Base-by-base conservation (phyloP, 1,140 invertebrate genomes). In the Musca domestica region DNA sequence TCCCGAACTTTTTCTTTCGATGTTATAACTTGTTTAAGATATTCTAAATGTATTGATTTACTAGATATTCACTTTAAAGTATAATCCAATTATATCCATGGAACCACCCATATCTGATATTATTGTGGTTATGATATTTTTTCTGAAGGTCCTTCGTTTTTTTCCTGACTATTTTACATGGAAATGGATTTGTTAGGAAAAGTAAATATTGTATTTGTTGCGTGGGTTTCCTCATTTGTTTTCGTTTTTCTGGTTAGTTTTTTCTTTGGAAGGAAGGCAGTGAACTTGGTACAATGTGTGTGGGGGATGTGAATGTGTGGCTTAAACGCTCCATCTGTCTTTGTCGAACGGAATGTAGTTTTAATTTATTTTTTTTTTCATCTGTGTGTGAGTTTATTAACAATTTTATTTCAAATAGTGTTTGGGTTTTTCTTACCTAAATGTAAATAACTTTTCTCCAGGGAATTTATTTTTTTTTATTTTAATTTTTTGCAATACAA, bases 371-470 rank as follows among this genome's bases (percentile, higher is more conserved):
- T 58, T 58, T 20, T 58, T 58, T 58, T 10, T 7, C n/a, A n/a
- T 61, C 12, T 61, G 5, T 34, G 23, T 27, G 34, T 56, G 15
- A 56, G 22, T 56, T 58, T 61, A 61, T 61, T 61, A 61, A 61
- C 56, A 58, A 41, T 41, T 41, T 41, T 12, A 41, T 41, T 9
- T 41, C 34, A 41, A 41, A n/a, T 41, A 41, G 34, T 10, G 34
- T n/a, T 5, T 41, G 4, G 34, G 4, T 41, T 5, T 41, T 41
- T n/a, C n/a, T n/a, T n/a, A n/a, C 9, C 41, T 34, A 61, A 19
- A 61, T 61, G 22, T 56, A 56, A 56, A 56, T 56, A 56, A 56
- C 52, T 41, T 41, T 41, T 41, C n/a, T n/a, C n/a, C n/a, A n/a
- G n/a, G n/a, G n/a, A n/a, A n/a, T 41, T 41, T 41, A 2, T 41